Evolutionary conservation across 2,113 vertebrate species (phyloP).

Genomic region (Grallaria varia): DNA sequence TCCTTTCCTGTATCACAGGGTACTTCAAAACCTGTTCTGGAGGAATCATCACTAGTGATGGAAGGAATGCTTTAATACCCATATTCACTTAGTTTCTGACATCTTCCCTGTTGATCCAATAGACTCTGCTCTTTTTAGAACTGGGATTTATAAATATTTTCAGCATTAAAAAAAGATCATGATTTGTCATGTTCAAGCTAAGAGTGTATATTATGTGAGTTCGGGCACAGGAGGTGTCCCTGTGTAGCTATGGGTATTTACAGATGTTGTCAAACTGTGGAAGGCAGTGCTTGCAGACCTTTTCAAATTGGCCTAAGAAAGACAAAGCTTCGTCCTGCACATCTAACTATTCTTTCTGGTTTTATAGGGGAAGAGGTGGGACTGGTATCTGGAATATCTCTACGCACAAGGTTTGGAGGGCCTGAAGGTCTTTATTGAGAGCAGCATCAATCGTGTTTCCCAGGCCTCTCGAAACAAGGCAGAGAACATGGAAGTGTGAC

Average conservation of each 20-base stretch:
- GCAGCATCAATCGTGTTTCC: slow-evolving; percentile 74
- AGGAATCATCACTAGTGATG: background rate
- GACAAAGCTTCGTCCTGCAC: background rate
- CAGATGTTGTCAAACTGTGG: background rate
- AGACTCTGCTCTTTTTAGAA: background rate
- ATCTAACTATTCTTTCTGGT: slow-evolving; percentile 11
- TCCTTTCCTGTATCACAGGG: background rate
- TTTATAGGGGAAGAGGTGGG: slow-evolving; percentile 82
- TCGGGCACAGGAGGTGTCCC: background rate
- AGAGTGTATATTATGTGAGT: background rate
- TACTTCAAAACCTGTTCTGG: background rate
- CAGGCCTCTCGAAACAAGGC: background rate
- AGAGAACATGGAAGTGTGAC: background rate
- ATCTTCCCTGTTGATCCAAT: background rate
- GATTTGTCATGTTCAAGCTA: background rate
- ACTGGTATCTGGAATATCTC: slow-evolving; percentile 88
- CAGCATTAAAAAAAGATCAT: background rate
- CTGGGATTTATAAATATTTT: background rate
- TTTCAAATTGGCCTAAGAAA: background rate
- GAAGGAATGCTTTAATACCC: background rate
- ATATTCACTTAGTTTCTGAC: background rate
- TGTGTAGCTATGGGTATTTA: background rate
- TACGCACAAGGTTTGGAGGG: slow-evolving; percentile 82
- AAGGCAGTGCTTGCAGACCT: background rate
- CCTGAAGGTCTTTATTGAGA: slow-evolving; percentile 82